A percentile compares a stretch with the other conserved stretches of the same genome.
Conservation (phyloP, 2,888 invertebrate genomes). For the Rhopalosiphum nymphaeae region DNA sequence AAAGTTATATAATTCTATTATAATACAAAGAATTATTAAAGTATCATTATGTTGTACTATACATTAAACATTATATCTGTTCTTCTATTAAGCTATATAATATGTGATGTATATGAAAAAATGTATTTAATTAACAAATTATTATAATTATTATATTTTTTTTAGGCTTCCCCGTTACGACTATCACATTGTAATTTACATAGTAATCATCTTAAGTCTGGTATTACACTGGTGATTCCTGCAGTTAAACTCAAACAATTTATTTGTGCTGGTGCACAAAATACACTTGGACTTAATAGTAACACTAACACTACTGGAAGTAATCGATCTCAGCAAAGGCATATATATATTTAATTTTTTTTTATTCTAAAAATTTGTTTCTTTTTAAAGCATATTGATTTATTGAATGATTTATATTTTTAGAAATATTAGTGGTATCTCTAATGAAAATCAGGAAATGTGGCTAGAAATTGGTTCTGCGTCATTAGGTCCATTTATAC, state of each 20-base stretch:
- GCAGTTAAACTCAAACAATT: conserved; percentile 79
- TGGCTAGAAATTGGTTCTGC: conserved; percentile 95
- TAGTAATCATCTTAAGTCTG: conserved; percentile 89
- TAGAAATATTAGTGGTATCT: conserved; percentile 55
- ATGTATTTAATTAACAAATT: not conserved
- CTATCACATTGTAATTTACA: conserved; percentile 95
- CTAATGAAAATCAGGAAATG: conserved; percentile 74
- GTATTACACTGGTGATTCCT: conserved; percentile 87
- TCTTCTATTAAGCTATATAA: not conserved
- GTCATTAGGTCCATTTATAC: conserved; percentile 88
- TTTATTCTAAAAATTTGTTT: not conserved
- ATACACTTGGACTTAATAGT: conserved; percentile 70
- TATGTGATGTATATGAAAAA: not conserved
- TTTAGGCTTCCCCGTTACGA: conserved; percentile 83
- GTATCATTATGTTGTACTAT: conserved; percentile 12
- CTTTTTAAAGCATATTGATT: conserved; percentile 1
- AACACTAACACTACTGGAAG: conserved; percentile 79
- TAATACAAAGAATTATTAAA: not conserved
- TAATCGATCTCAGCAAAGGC: conserved; percentile 72
- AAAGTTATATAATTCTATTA: too few species aligned
- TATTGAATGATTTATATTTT: conserved; percentile 48
- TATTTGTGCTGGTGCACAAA: conserved; percentile 73
- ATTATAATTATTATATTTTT: not conserved
- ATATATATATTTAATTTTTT: conserved; percentile 8
- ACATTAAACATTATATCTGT: not conserved